Evolutionary conservation across 2,113 vertebrate species (phyloP).

Genomic region (Crotalus viridis): DNA sequence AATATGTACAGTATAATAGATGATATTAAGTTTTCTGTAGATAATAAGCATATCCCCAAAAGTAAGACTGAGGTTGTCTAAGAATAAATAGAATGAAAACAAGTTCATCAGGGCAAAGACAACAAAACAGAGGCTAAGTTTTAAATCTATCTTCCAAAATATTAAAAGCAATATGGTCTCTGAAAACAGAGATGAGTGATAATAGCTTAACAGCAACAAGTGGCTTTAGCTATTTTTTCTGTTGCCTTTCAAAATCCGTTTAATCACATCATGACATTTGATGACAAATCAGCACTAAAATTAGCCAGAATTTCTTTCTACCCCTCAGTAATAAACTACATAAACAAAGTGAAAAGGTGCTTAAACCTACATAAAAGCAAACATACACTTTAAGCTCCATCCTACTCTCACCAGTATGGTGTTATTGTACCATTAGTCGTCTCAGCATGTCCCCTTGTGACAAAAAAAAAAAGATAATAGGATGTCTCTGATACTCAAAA

Average conservation of each 20-base stretch:
- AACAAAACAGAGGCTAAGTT: not conserved
- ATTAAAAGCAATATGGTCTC: not conserved
- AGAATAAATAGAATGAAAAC: not conserved
- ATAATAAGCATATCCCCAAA: not conserved
- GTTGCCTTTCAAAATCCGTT: not conserved
- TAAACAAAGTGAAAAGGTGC: not conserved
- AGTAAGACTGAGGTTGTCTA: not conserved
- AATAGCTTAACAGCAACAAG: not conserved
- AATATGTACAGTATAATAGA: not conserved
- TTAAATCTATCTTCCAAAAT: not conserved
- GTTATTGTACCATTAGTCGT: not conserved
- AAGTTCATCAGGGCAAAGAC: not conserved
- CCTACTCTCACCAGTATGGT: not conserved
- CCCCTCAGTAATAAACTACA: not conserved
- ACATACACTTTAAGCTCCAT: not conserved
- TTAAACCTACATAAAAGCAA: not conserved
- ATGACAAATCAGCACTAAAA: not conserved
- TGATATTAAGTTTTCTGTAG: not conserved
- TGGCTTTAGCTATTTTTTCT: not conserved
- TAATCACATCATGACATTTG: not conserved
- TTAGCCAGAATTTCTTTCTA: not conserved
- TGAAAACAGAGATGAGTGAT: not conserved
- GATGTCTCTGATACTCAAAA: not conserved
- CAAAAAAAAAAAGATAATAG: not conserved
- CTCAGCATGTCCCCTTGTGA: not conserved